These are phyloP conservation scores for Proteles cristata DNA, from an alignment of 2,113 vertebrate species.

Conservation along the genomic window DNA sequence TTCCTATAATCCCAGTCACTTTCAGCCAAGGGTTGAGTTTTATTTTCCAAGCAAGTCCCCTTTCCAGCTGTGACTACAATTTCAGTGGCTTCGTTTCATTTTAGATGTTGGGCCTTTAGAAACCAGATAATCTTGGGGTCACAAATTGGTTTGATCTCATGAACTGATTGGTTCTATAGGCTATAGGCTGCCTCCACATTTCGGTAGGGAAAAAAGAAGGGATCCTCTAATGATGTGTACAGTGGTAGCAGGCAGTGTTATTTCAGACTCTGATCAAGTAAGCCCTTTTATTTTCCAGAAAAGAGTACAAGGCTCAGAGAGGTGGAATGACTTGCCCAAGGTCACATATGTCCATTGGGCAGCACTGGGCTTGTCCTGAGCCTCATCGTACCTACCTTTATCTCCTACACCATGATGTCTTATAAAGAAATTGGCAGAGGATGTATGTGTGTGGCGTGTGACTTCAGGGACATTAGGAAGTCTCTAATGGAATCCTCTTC, in stretches of 20 bases:
- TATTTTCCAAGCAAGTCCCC: not conserved
- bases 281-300: not conserved
- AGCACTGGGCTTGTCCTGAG: not conserved
- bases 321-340: not conserved
- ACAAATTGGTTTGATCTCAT: not conserved
- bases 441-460: not conserved
- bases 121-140: not conserved
- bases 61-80: not conserved
- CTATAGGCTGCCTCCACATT: not conserved
- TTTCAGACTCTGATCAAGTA: not conserved
- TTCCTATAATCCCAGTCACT: not conserved
- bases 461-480: not conserved
- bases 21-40: not conserved
- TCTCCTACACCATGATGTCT: not conserved
- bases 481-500: not conserved
- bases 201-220: not conserved
- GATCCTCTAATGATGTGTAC: not conserved
- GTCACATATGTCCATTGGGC: not conserved
- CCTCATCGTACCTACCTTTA: not conserved
- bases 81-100: not conserved
- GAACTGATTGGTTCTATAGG: not conserved
- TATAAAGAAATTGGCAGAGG: not conserved
- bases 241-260: not conserved
- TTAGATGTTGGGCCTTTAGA: slow-evolving; percentile 17
- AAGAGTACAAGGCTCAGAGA: not conserved